Evolutionary conservation across 2,113 vertebrate species (phyloP), one percentile per base, ranked within the genome.

Genomic region (Ploceus nigricollis): DNA sequence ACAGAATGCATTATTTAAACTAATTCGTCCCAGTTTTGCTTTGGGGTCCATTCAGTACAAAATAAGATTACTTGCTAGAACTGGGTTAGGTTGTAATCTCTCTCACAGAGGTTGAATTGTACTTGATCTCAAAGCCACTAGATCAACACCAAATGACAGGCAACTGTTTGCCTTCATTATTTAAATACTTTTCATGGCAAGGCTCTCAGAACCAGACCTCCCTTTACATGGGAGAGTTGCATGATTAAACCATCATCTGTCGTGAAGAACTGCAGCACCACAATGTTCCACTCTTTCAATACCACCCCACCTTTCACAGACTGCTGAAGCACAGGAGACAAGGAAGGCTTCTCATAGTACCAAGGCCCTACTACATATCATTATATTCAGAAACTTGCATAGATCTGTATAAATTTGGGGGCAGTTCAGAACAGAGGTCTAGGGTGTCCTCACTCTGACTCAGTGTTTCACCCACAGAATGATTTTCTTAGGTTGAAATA

Each of bases 51-150:
- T 92, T 86, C 79, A 58, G n/a, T 51, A 71, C 53, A 92, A 94
- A 87, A 85, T 27, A 65, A 77, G 81, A 94, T 88, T 88, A 91
- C 44, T 82, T 88, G 40, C 39, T 77, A 86, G 50, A 91, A 91
- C 31, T 87, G 54, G 45, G 86, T 93, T 83, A 89, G 47, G 65
- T 57, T 84, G 60, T 78, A 93, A 90, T 58, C 69, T 28, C 14
- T 54, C 65, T 66, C 60, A 70, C 7, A 56, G 72, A 90, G 21
- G 65, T 40, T 82, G 60, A 94, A 66, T 79, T 75, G 24, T 39
- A 54, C 58, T 56, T 75, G 35, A 89, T 93, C 68, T 89, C 15
- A 10, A 68, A 31, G 25, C 51, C 56, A 61, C 50, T 39, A 60
- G 57, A 82, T 57, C 60, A 78, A 84, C 56, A 78, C 2, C 11